Conservation (phyloP, 2,888 invertebrate species). For the Empis stercorea region DNA sequence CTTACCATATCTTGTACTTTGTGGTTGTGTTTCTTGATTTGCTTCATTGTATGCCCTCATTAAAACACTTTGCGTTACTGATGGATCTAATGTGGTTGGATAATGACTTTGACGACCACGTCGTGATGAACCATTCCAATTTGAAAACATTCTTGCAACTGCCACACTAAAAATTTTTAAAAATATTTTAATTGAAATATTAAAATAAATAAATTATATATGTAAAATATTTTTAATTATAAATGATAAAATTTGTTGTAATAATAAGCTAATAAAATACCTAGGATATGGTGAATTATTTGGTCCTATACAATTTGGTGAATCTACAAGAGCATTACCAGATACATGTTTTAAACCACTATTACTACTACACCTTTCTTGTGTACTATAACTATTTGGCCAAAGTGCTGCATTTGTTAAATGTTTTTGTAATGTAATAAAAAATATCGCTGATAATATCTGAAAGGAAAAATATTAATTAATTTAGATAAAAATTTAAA, state of each 20-base stretch:
- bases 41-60: slow-evolving; percentile 46
- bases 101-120: slow-evolving; percentile 50
- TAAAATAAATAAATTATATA: slow-evolving; percentile 12
- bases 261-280: no score
- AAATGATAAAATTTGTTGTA: no score
- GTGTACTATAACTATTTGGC: slow-evolving; percentile 24
- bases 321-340: slow-evolving; percentile 74
- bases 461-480: slow-evolving; percentile 14
- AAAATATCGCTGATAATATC: slow-evolving; percentile 28
- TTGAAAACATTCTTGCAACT: slow-evolving; percentile 59
- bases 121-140: slow-evolving; percentile 53
- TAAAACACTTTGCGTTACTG: slow-evolving; percentile 57
- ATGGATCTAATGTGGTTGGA: slow-evolving; percentile 58
- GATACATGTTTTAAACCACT: slow-evolving; percentile 68
- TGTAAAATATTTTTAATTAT: no score
- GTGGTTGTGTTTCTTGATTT: slow-evolving; percentile 37
- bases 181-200: no score
- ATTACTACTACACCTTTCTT: slow-evolving; percentile 45
- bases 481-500: no score
- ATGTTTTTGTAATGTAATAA: slow-evolving; percentile 23
- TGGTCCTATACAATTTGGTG: slow-evolving; percentile 66
- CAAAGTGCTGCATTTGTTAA: slow-evolving; percentile 28
- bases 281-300: slow-evolving; percentile 72
- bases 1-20: slow-evolving; percentile 38
- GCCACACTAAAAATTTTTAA: slow-evolving; percentile 47